Conservation (phyloP, 2,797 vertebrate species). For the Pristis pectinata region DNA sequence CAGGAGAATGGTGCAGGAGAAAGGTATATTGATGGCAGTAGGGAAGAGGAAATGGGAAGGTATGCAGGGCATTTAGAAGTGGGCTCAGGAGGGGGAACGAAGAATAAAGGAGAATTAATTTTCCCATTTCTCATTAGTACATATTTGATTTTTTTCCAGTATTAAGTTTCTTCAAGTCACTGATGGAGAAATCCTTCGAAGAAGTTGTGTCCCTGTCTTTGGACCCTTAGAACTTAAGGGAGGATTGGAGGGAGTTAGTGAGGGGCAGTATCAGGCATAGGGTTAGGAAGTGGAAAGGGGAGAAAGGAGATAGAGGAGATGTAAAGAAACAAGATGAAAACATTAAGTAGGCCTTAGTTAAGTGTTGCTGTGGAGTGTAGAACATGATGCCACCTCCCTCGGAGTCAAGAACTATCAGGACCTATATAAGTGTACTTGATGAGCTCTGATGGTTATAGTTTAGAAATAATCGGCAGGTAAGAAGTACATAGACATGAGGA, state of each 20-base stretch:
- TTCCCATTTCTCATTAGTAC: not conserved
- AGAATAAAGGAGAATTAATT: not conserved
- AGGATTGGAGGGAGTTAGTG: not conserved
- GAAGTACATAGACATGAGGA: no score
- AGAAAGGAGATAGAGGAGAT: not conserved
- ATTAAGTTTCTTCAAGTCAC: not conserved
- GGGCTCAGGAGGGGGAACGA: not conserved
- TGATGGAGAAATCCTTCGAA: not conserved
- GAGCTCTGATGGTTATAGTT: not conserved
- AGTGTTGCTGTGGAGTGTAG: not conserved
- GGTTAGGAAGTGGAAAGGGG: not conserved
- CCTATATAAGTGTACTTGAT: not conserved
- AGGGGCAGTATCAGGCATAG: no score
- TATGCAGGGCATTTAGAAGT: no score
- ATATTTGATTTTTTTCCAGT: not conserved
- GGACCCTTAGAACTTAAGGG: not conserved
- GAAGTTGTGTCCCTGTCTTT: not conserved
- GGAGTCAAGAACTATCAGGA: not conserved
- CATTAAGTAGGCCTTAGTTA: not conserved
- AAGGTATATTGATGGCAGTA: no score
- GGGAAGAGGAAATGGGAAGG: no score
- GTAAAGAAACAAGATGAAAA: not conserved
- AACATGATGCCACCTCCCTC: not conserved
- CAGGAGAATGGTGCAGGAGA: not conserved
- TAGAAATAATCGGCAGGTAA: no score